Conservation (phyloP, 2,797 vertebrate species). For the Epinephelus awoara region DNA sequence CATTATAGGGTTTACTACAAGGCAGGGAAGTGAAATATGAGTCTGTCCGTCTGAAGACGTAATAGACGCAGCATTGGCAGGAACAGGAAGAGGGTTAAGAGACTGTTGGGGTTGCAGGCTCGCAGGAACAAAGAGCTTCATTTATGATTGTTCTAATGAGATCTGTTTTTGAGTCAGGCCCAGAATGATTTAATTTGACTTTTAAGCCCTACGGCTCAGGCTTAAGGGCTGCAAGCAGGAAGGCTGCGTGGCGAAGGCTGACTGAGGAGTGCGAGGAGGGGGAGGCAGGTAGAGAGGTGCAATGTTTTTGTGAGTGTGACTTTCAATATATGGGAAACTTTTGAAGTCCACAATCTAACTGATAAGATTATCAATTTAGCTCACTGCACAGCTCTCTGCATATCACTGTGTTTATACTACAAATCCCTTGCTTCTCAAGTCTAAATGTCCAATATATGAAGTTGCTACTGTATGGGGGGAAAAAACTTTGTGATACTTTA, state of each 20-base stretch:
- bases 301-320: slow-evolving; percentile 13
- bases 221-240: slow-evolving; percentile 45
- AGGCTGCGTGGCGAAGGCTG: slow-evolving; percentile 28
- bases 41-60: slow-evolving; percentile 58
- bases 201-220: slow-evolving; percentile 62
- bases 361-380: slow-evolving; percentile 42
- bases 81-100: slow-evolving; percentile 62
- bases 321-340: slow-evolving; percentile 48
- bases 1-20: slow-evolving; percentile 58
- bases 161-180: slow-evolving; percentile 71
- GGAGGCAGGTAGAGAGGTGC: slow-evolving; percentile 20
- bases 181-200: slow-evolving; percentile 77
- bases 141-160: slow-evolving; percentile 83
- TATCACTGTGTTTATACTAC: slow-evolving; percentile 39
- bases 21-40: slow-evolving; percentile 70
- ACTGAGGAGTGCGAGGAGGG: slow-evolving; percentile 5
- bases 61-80: slow-evolving; percentile 59
- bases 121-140: slow-evolving; percentile 78
- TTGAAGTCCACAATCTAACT: slow-evolving; percentile 40
- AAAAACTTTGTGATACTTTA: slow-evolving; percentile 38
- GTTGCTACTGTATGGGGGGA: slow-evolving; percentile 12
- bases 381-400: slow-evolving; percentile 3
- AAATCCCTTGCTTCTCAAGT: slow-evolving; percentile 44
- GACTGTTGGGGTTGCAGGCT: slow-evolving; percentile 60
- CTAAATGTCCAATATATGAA: slow-evolving; percentile 36